Evolutionary conservation across 1,140 invertebrate species (phyloP).

Genomic region (Cepaea nemoralis): DNA sequence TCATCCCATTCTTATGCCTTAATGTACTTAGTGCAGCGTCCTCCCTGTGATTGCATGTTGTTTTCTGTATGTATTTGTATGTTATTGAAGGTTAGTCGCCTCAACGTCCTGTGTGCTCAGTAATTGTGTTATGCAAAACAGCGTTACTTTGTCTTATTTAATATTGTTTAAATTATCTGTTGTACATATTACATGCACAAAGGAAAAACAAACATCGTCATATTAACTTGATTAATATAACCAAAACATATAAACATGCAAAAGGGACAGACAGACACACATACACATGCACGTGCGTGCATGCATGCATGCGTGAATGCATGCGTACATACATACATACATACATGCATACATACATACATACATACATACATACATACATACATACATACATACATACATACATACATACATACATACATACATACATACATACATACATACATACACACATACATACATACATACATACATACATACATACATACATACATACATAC

Average conservation of each 20-base stretch:
- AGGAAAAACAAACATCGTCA: not conserved
- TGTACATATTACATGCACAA: no score
- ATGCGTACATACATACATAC: constrained; percentile 22
- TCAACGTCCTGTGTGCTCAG: no score
- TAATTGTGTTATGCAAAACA: no score
- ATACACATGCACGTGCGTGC: no score
- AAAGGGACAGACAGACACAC: not conserved
- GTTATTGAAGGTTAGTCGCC: no score
- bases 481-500: constrained; percentile 9
- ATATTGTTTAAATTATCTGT: no score
- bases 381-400: constrained; percentile 45
- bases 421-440: constrained; percentile 39
- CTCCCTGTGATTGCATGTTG: no score
- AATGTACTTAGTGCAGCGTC: no score
- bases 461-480: constrained; percentile 15
- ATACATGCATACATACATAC: constrained; percentile 41
- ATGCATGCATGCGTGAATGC: constrained; percentile 22
- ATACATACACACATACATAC: constrained; percentile 38
- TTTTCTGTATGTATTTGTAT: no score
- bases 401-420: constrained; percentile 35
- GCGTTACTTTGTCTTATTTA: no score
- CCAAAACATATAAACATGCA: not conserved
- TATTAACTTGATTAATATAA: not conserved
- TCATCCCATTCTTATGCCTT: no score
- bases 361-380: constrained; percentile 42